These are phyloP conservation scores for Harpagus bidentatus DNA, from an alignment of 2,113 vertebrate genomes.

Conservation along the genomic window DNA sequence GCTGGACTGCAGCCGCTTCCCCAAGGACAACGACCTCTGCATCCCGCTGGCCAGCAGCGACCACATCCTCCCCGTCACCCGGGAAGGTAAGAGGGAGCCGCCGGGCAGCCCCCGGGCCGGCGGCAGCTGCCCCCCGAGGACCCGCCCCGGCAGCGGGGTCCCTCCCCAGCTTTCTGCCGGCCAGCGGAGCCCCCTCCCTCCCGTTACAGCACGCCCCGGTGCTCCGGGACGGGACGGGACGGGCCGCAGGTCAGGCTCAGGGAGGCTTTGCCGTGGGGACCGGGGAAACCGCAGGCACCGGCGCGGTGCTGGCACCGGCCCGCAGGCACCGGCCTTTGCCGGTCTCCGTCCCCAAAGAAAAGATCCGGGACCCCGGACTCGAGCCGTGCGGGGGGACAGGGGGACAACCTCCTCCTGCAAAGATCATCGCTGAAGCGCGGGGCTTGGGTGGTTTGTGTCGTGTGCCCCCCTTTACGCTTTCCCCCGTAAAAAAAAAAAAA, in stretches of 20 bases:
- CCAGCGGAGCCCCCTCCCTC: neutral
- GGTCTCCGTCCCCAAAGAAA: neutral
- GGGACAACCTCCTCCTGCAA: neutral
- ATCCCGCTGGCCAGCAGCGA: conserved; percentile 88
- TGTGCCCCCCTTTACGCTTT: neutral
- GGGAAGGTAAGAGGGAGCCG: conserved; percentile 77
- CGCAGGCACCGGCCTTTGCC: neutral
- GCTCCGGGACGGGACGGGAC: neutral
- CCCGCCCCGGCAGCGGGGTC: neutral
- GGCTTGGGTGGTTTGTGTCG: neutral
- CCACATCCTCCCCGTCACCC: conserved; percentile 80
- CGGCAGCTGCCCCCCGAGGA: neutral
- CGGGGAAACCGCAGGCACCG: neutral
- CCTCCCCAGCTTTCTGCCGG: neutral
- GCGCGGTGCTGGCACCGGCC: neutral
- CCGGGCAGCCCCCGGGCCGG: neutral
- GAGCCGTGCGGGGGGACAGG: neutral
- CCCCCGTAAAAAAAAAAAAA: neutral
- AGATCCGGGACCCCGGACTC: no score
- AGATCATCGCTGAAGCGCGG: neutral
- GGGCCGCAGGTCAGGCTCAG: neutral
- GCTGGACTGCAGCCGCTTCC: conserved; percentile 92
- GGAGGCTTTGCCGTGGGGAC: neutral
- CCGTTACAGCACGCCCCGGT: neutral
- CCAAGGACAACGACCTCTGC: conserved; percentile 93